Evolutionary conservation across 30 jellyfish, hydroid and myxozoan genomes (phyloP).

Genomic region (Morbakka virulenta): DNA sequence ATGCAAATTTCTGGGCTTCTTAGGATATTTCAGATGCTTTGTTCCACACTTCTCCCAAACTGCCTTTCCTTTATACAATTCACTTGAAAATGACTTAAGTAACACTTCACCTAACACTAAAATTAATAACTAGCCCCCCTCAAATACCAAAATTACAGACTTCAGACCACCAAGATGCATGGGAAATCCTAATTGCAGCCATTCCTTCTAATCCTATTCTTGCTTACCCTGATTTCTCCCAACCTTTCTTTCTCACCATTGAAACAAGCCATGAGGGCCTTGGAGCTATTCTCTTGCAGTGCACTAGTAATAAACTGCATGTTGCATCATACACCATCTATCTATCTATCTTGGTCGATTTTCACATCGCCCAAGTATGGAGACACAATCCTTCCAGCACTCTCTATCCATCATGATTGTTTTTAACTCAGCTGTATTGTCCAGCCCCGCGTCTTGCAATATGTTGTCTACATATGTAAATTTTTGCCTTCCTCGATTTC

Average conservation of each 20-base stretch:
- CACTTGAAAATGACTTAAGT: not conserved
- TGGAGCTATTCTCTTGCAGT: conserved; percentile 40
- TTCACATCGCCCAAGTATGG: no score
- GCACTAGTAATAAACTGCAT: conserved; percentile 1
- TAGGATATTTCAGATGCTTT: conserved; percentile 34
- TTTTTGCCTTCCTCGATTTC: no score
- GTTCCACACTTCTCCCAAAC: conserved; percentile 19
- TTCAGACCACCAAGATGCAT: conserved; percentile 12
- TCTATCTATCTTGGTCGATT: no score
- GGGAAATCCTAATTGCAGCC: conserved; percentile 7
- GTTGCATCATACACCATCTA: conserved; percentile 46
- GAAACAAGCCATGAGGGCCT: conserved; percentile 46
- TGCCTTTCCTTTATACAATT: conserved; percentile 29
- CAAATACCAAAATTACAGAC: conserved; percentile 21
- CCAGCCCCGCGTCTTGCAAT: no score
- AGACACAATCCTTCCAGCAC: no score
- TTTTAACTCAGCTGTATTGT: no score
- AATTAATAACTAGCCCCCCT: conserved; percentile 18
- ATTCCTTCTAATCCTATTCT: conserved; percentile 25
- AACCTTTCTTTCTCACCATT: conserved; percentile 19
- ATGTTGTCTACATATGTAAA: no score
- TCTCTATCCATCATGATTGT: no score
- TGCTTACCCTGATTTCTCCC: conserved; percentile 33
- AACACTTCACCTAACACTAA: not conserved
- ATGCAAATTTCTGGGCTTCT: conserved; percentile 9